A percentile compares a stretch with the other conserved stretches of the same genome.
Evolutionary conservation across 2,113 vertebrate genomes (phyloP).

Genomic region (Regulus satrapa): DNA sequence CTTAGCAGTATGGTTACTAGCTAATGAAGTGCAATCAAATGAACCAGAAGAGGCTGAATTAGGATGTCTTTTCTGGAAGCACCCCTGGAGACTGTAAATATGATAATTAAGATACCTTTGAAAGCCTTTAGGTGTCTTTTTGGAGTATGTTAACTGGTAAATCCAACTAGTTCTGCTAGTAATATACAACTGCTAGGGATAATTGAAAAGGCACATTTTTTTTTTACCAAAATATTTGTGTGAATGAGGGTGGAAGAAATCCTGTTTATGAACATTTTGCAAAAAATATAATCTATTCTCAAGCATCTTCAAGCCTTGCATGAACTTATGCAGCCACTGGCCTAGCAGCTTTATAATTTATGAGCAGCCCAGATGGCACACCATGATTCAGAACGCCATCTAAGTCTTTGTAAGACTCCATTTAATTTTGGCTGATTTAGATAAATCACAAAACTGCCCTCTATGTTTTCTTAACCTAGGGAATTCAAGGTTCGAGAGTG

Average conservation of each 20-base stretch:
- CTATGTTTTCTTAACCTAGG: background rate
- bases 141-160: background rate
- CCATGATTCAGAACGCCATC: background rate
- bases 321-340: background rate
- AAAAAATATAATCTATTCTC: background rate
- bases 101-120: background rate
- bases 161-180: background rate
- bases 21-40: background rate
- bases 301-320: background rate
- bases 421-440: background rate
- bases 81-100: background rate
- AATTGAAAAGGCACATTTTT: background rate
- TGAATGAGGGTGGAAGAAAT: background rate
- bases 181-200: background rate
- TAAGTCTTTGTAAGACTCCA: background rate
- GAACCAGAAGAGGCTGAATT: background rate
- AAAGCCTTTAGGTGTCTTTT: background rate
- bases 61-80: background rate
- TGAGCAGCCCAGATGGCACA: background rate
- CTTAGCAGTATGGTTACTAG: background rate
- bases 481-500: background rate
- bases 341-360: background rate
- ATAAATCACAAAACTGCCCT: background rate
- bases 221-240: background rate
- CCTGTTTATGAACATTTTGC: background rate